Evolutionary conservation across 2,113 vertebrate genomes (phyloP), one percentile per base, ranked within the genome.

Genomic region (Nipponia nippon): DNA sequence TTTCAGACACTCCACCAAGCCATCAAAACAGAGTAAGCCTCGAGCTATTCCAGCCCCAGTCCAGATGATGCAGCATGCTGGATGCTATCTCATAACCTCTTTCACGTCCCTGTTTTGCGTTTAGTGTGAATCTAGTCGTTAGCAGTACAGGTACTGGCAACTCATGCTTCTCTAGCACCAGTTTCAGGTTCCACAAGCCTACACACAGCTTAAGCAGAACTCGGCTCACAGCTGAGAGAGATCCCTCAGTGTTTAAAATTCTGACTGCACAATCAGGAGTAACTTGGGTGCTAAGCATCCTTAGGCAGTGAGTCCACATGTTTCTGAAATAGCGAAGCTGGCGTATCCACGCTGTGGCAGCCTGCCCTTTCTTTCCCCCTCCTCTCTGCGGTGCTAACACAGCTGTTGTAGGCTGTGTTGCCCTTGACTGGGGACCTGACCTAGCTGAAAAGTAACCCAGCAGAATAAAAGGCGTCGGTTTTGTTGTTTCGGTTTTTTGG

Each of bases 11-110:
- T 53, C 32, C 19, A 16, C 32, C 63, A 78, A 55, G n/a, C 30
- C 69, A 47, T 13, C 15, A 40, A 16, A 10, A 9, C 49, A 47
- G 32, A 62, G 13, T 5, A 3, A 78, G 55, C 46, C 76, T 55
- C 47, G 6, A 58, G 61, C 69, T 52, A 3, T 12, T 84, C 26
- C 81, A 84, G 72, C 56, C 61, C 34, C 30, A 61, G 1, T 6
- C 19, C 58, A 8, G 26, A 42, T 10, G 42, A 13, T 13, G 40
- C 0, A 30, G 25, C 5, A 1, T 40, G 32, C 59, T 90, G 72
- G 55, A 29, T 53, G 36, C 34, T 16, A 0, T 7, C 59, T 66
- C n/a, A 14, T 10, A 40, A 47, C 42, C 40, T 55, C 1, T 0
- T 8, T 73, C 80, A 23, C 5, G 0, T 47, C 42, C 34, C 79